Evolutionary conservation across 2,113 vertebrate species (phyloP), one percentile per base, ranked within the genome.

Genomic region (Tonatia bakeri): DNA sequence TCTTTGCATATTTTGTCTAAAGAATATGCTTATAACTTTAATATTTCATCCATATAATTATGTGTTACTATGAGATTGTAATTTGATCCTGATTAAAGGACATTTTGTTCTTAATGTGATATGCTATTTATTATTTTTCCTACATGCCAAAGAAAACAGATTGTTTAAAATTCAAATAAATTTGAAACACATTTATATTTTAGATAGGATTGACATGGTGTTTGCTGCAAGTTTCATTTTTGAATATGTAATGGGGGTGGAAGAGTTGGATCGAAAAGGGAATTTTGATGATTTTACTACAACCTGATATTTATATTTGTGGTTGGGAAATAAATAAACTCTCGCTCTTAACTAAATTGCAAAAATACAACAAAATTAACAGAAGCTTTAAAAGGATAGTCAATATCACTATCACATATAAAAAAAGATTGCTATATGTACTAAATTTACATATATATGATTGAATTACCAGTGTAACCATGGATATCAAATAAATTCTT

Each of bases 51-150:
- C 85, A 73, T 94, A 77, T 50, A 93, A 82, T 90, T 95, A 59
- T 72, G 19, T 87, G 38, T 73, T 94, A 59, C 36, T 54, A 31
- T 94, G 79, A 82, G 54, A 92, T 38, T 86, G 50, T 82, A 85
- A 95, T 79, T 85, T 94, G 79, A 96, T 89, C 47, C 19, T 82
- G 67, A 94, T 97, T 92, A 82, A 93, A 96, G 84, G 87, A 93
- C 19, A 91, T 77, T 95, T 93, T 96, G n/a, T 79, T 95, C 77
- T 96, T 94, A 88, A 88, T 82, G 77, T 79, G 96, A 77, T 93
- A 87, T 95, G 89, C 43, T 95, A 70, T 87, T 72, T 90, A 69
- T 54, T 75, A 91, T 85, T 87, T 87, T 92, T 96, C 82, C 59
- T 88, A 89, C 26, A 92, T 89, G 91, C 89, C 91, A 95, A 86